Conservation (phyloP, 2,888 invertebrate species). For the Allophyes oxyacanthae region DNA sequence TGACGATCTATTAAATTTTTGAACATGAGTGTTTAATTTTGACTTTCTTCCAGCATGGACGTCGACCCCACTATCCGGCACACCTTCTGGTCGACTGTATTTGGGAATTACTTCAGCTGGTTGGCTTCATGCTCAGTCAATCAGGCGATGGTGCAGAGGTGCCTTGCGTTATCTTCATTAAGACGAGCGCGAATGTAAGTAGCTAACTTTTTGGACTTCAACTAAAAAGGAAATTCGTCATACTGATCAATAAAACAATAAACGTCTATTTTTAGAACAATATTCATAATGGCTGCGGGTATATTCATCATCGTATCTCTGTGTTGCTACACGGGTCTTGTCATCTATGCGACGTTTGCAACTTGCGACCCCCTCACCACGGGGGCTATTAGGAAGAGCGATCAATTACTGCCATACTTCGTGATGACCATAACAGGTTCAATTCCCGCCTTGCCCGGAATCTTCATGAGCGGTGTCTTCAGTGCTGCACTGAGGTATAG, state of each 20-base stretch:
- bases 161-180: constrained; percentile 93
- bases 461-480: constrained; percentile 96
- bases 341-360: constrained; percentile 95
- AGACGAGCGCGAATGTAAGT: constrained; percentile 92
- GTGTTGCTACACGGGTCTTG: constrained; percentile 95
- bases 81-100: constrained; percentile 94
- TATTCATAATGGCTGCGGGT: constrained; percentile 93
- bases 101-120: constrained; percentile 95
- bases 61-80: constrained; percentile 93
- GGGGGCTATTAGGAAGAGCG: constrained; percentile 91
- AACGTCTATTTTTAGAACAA: constrained; percentile 88
- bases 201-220: background rate
- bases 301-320: constrained; percentile 93
- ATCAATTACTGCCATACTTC: constrained; percentile 94
- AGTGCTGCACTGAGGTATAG: constrained; percentile 95
- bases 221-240: too few relatives aligned
- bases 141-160: constrained; percentile 96
- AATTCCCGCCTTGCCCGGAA: constrained; percentile 94
- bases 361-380: constrained; percentile 95
- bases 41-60: constrained; percentile 90
- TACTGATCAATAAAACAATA: background rate
- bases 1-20: background rate
- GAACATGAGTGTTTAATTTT: constrained; percentile 3
- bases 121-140: constrained; percentile 95
- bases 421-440: constrained; percentile 94